phyloP scores from a whole-genome alignment of 2,113 vertebrate genomes.

The Cebus imitator region DNA sequence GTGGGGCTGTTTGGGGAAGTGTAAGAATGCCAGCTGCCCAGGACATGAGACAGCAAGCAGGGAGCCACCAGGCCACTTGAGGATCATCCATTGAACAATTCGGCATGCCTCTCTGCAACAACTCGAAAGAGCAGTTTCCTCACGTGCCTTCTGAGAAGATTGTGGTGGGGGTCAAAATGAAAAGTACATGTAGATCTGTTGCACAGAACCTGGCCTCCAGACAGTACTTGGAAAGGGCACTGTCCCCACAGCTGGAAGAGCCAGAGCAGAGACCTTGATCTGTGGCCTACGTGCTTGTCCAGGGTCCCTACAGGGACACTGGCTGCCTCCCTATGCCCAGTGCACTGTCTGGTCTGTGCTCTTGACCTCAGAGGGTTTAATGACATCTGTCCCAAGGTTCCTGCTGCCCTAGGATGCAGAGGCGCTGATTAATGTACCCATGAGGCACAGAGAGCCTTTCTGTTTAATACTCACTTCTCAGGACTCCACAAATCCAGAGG shows the following conservation, averaged over 20 bases:
- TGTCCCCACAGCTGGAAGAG: neutral
- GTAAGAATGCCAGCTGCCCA: neutral
- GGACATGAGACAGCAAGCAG: neutral
- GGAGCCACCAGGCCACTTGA: neutral
- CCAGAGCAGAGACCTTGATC: too few relatives aligned
- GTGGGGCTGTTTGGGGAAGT: neutral
- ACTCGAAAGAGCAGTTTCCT: neutral
- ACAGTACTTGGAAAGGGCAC: neutral
- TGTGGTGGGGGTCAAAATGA: neutral
- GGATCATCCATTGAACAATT: neutral
- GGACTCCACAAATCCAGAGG: neutral
- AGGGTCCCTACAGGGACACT: neutral
- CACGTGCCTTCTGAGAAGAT: neutral
- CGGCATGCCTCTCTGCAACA: neutral
- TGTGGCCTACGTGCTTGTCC: rapidly evolving
- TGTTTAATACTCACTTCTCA: neutral
- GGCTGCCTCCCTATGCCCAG: neutral
- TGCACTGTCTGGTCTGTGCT: neutral
- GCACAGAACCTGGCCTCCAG: neutral
- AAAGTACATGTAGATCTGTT: neutral
- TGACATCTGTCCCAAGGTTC: neutral
- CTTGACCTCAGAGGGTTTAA: neutral
- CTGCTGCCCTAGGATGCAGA: neutral
- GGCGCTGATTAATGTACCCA: neutral
- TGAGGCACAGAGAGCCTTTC: neutral